phyloP scores from a whole-genome alignment of 2,888 invertebrate genomes.

The Lysandra coridon region DNA sequence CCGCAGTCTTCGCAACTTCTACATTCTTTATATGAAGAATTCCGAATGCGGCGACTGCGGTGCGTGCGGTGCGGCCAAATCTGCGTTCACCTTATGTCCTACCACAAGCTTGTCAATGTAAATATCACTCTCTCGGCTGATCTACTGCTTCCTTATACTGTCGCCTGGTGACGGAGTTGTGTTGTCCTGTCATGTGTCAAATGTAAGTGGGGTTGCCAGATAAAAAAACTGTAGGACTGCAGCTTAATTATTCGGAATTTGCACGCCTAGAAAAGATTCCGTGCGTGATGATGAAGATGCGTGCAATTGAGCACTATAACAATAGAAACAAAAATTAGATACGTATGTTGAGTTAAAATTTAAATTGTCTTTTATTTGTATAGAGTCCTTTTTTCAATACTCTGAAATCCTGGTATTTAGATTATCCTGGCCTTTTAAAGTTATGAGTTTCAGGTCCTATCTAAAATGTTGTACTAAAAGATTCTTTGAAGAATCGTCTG shows the following conservation, averaged over 20 bases:
- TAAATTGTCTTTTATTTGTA: background rate
- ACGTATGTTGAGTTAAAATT: background rate
- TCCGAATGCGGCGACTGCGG: too few relatives aligned
- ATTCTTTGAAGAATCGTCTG: background rate
- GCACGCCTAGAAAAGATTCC: background rate
- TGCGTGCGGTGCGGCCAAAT: too few relatives aligned
- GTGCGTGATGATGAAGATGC: too few relatives aligned
- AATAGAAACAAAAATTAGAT: background rate
- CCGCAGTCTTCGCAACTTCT: too few relatives aligned
- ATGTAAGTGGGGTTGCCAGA: conserved; percentile 6
- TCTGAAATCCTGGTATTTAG: background rate
- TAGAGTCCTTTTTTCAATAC: background rate
- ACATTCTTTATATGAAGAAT: too few relatives aligned
- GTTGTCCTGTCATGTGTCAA: conserved; percentile 34
- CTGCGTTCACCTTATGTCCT: background rate
- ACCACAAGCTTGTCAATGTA: conserved; percentile 35
- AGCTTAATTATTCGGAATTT: background rate
- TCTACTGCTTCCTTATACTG: conserved; percentile 42
- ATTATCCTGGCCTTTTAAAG: too few relatives aligned
- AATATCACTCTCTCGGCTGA: conserved; percentile 37
- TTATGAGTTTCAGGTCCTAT: too few relatives aligned
- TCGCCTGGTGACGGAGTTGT: conserved; percentile 44
- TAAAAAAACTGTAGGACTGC: background rate
- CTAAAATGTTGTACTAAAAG: background rate
- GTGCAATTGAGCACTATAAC: background rate